Percentiles rank a stretch among this genome's conserved stretches.
Conservation (phyloP, 2,888 invertebrate species). For the Mesoligia furuncula region DNA sequence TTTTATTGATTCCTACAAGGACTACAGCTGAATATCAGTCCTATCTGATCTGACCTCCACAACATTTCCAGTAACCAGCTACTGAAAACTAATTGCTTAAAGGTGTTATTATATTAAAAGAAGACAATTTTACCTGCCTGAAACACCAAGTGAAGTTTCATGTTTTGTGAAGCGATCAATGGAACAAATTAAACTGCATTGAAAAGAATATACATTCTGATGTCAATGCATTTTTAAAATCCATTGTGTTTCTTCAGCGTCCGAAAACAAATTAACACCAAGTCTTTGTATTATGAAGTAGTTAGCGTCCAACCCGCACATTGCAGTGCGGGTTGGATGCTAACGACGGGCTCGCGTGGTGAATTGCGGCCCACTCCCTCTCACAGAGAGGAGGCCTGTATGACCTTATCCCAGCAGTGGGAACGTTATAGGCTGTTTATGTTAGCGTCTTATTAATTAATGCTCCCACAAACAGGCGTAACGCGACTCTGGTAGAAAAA, state of each 20-base stretch:
- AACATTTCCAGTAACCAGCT: background rate
- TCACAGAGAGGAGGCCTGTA: too few species aligned
- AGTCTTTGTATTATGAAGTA: background rate
- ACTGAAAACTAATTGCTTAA: background rate
- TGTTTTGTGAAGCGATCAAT: background rate
- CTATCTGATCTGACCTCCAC: background rate
- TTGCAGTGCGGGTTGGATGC: too few species aligned
- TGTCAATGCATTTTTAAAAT: background rate
- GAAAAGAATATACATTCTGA: background rate
- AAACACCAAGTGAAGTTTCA: background rate
- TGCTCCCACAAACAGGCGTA: too few species aligned
- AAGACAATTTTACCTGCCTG: background rate
- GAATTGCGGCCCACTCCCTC: too few species aligned
- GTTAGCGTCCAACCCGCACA: too few species aligned
- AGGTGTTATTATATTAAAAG: background rate
- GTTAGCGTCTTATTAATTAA: too few species aligned
- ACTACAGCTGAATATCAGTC: background rate
- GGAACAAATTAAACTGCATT: background rate
- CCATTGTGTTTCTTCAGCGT: background rate
- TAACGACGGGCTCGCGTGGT: too few species aligned
- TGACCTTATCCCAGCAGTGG: too few species aligned
- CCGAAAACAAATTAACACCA: background rate
- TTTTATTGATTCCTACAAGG: background rate
- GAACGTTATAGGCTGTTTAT: too few species aligned
- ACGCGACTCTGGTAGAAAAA: too few species aligned